Evolutionary conservation across 2,113 vertebrate species (phyloP).

Genomic region (Struthidea cinerea): DNA sequence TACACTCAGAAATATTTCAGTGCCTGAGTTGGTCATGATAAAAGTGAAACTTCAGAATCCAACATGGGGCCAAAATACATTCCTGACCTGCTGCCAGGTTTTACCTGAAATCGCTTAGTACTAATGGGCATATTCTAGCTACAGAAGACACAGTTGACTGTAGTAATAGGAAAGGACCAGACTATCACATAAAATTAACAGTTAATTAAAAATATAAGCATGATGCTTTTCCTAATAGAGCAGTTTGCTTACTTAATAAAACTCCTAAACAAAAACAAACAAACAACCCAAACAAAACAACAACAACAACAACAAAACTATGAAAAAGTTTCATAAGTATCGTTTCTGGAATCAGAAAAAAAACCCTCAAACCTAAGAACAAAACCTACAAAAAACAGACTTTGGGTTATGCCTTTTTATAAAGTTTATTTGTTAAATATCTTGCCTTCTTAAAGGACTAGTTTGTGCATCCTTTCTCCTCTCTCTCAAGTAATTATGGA

Average conservation of each 20-base stretch:
- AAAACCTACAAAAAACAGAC: neutral
- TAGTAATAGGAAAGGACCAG: neutral
- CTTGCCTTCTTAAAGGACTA: neutral
- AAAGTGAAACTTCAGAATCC: neutral
- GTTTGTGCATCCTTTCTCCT: neutral
- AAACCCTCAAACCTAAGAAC: rapidly evolving
- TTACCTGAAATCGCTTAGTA: neutral
- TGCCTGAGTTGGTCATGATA: neutral
- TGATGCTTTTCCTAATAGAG: neutral
- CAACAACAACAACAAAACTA: neutral
- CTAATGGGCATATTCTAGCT: neutral
- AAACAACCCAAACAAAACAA: too few relatives aligned
- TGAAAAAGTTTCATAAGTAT: neutral
- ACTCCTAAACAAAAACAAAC: neutral
- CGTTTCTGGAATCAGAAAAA: neutral
- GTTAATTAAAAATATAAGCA: neutral
- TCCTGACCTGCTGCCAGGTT: neutral
- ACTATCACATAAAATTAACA: neutral
- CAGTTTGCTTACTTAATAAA: neutral
- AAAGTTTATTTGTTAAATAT: neutral
- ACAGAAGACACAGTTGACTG: neutral
- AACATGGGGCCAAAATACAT: neutral
- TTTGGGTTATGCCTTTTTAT: neutral
- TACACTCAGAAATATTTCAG: neutral
- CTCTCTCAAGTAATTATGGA: neutral